phyloP scores from a whole-genome alignment of 2,888 invertebrate species.

The Himalopsyche anomala region DNA sequence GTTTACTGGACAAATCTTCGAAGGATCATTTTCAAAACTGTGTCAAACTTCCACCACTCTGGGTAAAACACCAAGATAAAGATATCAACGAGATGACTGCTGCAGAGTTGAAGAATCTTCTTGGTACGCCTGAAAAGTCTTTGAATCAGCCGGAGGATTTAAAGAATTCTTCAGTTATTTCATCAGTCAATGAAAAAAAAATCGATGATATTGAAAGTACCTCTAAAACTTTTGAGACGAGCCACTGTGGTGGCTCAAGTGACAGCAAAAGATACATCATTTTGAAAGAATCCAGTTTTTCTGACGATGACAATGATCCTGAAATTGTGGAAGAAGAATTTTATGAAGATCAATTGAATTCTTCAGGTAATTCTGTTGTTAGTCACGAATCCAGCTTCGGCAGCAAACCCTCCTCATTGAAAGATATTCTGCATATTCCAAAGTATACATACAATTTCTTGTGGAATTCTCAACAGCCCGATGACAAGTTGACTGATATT shows the following conservation, averaged over 20 bases:
- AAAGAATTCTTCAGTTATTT: too few relatives aligned
- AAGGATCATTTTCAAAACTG: neutral
- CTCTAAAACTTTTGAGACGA: too few relatives aligned
- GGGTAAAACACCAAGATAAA: neutral
- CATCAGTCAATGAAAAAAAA: too few relatives aligned
- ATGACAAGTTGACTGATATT: neutral
- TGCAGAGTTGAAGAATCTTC: neutral
- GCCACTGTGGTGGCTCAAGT: too few relatives aligned
- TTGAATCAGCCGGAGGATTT: neutral
- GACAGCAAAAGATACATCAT: neutral
- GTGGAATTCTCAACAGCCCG: neutral
- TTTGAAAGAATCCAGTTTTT: neutral
- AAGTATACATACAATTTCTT: neutral
- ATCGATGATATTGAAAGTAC: too few relatives aligned
- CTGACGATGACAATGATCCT: constrained; percentile 6
- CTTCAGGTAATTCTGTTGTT: neutral
- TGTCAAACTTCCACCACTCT: neutral
- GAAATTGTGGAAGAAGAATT: neutral
- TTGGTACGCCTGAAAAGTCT: neutral
- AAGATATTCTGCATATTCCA: neutral
- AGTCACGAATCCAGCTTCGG: neutral
- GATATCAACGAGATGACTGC: neutral
- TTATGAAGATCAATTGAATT: neutral
- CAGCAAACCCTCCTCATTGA: neutral
- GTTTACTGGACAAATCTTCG: neutral